These are phyloP conservation scores for Engraulis encrasicolus DNA, from an alignment of 2,113 vertebrate genomes.

Conservation along the genomic window DNA sequence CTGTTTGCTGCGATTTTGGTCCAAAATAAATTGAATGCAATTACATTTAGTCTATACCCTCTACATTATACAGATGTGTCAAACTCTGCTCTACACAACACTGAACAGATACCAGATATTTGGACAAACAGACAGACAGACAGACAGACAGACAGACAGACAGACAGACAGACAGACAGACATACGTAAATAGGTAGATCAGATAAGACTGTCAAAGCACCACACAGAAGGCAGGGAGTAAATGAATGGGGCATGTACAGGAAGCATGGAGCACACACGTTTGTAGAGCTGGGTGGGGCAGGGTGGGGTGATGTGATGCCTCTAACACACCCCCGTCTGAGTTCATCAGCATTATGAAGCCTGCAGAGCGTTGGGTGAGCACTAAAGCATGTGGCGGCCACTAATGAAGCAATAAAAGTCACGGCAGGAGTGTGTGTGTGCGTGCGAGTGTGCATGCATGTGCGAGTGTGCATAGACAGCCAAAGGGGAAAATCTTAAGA, in stretches of 20 bases:
- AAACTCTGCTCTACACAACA: too few relatives aligned
- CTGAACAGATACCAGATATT: too few relatives aligned
- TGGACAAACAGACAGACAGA: too few relatives aligned
- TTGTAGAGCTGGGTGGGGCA: neutral
- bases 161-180: too few relatives aligned
- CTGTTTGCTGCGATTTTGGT: too few relatives aligned
- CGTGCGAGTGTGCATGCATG: neutral
- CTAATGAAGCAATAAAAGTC: slow-evolving; percentile 99
- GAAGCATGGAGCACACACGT: neutral
- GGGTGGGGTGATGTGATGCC: slow-evolving; percentile 40
- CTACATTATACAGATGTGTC: too few relatives aligned
- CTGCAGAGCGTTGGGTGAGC: slow-evolving; percentile 67
- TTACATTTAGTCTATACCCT: too few relatives aligned
- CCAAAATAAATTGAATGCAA: too few relatives aligned
- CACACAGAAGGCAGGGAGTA: neutral
- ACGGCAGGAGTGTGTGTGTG: slow-evolving; percentile 66
- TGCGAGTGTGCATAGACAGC: neutral
- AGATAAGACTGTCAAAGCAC: neutral
- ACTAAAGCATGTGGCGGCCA: slow-evolving; percentile 83
- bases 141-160: too few relatives aligned
- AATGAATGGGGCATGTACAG: neutral
- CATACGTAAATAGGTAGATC: too few relatives aligned
- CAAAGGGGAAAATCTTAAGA: too few relatives aligned
- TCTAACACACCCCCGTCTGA: slow-evolving; percentile 63
- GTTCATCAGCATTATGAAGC: slow-evolving; percentile 67